A percentile compares a stretch with the other conserved stretches of the same genome.
Conservation (phyloP, 2,113 vertebrate species). For the Dunckerocampus dactyliophorus region DNA sequence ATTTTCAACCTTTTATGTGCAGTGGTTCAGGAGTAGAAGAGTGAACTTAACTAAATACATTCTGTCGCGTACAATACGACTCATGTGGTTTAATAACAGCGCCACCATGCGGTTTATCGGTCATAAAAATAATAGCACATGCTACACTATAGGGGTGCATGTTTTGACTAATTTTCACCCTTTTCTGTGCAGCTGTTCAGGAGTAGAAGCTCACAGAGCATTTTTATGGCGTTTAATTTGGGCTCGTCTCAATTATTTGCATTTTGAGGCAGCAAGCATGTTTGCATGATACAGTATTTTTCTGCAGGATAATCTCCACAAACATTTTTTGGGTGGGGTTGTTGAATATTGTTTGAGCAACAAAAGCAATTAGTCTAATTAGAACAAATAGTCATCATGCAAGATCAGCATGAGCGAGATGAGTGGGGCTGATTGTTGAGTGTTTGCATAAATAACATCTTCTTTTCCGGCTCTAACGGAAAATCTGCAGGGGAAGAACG, state of each 20-base stretch:
- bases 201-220: too few relatives aligned
- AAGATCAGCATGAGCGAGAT: not conserved
- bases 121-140: too few relatives aligned
- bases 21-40: too few relatives aligned
- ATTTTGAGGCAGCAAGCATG: not conserved
- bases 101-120: too few relatives aligned
- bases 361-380: conserved; percentile 6
- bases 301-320: conserved; percentile 8
- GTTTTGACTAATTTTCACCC: too few relatives aligned
- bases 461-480: conserved; percentile 1
- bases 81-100: too few relatives aligned
- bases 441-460: conserved; percentile 8
- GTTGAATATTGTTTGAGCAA: conserved; percentile 2
- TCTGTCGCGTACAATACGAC: too few relatives aligned
- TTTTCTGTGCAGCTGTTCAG: too few relatives aligned
- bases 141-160: too few relatives aligned
- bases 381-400: not conserved
- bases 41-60: too few relatives aligned
- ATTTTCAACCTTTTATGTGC: too few relatives aligned
- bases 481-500: conserved; percentile 4
- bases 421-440: conserved; percentile 7
- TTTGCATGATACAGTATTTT: not conserved
- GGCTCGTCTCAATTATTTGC: not conserved
- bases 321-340: not conserved
- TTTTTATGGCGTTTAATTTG: not conserved